A percentile compares a stretch with the other conserved stretches of the same genome.
phyloP scores from a whole-genome alignment of 30 jellyfish, hydroid and myxozoan species.

The Turritopsis rubra region DNA sequence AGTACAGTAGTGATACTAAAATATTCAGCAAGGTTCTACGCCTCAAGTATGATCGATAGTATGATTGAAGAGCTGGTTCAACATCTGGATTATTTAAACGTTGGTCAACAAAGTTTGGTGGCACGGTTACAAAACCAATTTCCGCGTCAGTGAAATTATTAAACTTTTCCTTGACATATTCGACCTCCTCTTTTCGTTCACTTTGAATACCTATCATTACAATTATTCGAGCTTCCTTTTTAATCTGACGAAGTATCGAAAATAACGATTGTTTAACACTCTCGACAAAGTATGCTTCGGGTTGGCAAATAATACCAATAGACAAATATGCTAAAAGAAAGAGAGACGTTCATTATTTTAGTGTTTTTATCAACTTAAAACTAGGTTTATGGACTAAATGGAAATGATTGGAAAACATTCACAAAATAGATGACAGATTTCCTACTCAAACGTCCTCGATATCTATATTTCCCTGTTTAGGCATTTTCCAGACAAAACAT shows the following conservation, averaged over 20 bases:
- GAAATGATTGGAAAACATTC: too few species aligned
- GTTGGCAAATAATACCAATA: conserved; percentile 3
- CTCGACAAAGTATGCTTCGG: conserved; percentile 6
- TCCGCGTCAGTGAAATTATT: not conserved
- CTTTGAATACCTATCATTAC: not conserved
- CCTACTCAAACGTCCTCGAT: too few species aligned
- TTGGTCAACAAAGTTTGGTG: not conserved
- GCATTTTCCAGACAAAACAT: too few species aligned
- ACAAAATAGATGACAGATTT: too few species aligned
- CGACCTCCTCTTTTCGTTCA: not conserved
- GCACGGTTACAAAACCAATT: not conserved
- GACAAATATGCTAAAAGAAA: conserved; percentile 1
- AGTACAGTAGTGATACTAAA: not conserved
- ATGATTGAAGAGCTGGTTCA: not conserved
- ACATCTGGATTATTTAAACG: conserved; percentile 1
- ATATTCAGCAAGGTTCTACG: not conserved
- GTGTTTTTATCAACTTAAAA: too few species aligned
- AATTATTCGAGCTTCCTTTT: not conserved
- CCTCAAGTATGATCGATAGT: not conserved
- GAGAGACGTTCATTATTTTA: not conserved
- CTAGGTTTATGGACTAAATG: too few species aligned
- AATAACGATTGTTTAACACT: not conserved
- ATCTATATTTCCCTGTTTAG: too few species aligned
- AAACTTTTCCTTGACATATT: not conserved
- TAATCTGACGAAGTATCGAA: not conserved